Evolutionary conservation across 2,113 vertebrate species (phyloP), one percentile per base, ranked within the genome.

Genomic region (Gnathonemus echidnorhynchus): DNA sequence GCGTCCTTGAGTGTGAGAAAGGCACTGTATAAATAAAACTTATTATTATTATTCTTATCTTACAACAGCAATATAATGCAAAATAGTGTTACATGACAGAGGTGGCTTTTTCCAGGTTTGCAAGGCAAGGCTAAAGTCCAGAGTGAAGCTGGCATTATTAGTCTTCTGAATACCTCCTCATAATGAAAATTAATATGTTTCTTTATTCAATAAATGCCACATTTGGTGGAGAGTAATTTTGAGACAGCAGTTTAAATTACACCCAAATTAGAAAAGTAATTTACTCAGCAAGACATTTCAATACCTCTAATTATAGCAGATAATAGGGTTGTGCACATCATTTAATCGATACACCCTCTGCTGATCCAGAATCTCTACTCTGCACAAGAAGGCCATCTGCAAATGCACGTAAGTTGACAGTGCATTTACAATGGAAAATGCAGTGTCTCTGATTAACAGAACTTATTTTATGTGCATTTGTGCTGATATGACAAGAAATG

Each of bases 201-300:
- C 56, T 66, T 88, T 83, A 90, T 89, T 91, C 89, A 88, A 89
- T 90, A 90, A 92, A 89, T 77, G 46, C 88, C 88, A 89, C 84
- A 88, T 92, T 90, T 92, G 87, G 87, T 90, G 62, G 74, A 88
- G 90, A 86, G 31, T 91, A 86, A 90, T 91, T 90, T 58, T 89
- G 66, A 86, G 86, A 89, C 89, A 90, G 49, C 9, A 27, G 53
- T 91, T 88, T 52, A 87, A 91, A 93, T 92, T 88, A 90, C 88
- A 77, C 24, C 66, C 87, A 90, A 90, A 89, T 92, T 87, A 66
- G 74, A 86, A 88, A 86, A 86, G 85, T 88, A 89, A 90, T 91
- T 90, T 91, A 91, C 87, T 87, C 91, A 89, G 58, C 62, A 83
- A 90, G 70, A 90, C 83, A 87, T 85, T 52, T 50, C 89, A 70